These are phyloP conservation scores for Plodia interpunctella DNA, from an alignment of 1,140 invertebrate genomes.

Conservation along the genomic window DNA sequence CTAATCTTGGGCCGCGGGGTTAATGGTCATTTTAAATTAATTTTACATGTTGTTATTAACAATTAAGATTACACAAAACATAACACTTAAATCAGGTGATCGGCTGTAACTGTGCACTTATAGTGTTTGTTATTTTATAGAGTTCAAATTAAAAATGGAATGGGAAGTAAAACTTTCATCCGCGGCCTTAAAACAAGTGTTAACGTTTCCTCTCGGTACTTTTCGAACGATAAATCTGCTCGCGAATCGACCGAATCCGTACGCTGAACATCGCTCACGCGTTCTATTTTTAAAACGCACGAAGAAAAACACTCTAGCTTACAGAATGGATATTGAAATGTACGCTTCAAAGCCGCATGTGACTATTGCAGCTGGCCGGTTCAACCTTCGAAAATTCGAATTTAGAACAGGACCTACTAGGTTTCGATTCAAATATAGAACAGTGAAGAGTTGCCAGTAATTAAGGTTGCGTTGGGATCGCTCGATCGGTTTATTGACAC, in stretches of 20 bases:
- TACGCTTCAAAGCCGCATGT: conserved; percentile 19
- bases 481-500: conserved; percentile 67
- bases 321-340: conserved; percentile 46
- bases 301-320: conserved; percentile 50
- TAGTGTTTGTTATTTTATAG: conserved; percentile 40
- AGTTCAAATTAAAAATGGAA: conserved; percentile 61
- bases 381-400: conserved; percentile 35
- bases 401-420: conserved; percentile 44
- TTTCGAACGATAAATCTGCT: conserved; percentile 54
- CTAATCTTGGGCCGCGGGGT: conserved; percentile 40
- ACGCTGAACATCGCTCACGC: conserved; percentile 45
- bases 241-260: conserved; percentile 53
- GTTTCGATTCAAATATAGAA: conserved; percentile 44
- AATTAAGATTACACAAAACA: conserved; percentile 12
- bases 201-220: conserved; percentile 42
- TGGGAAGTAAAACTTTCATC: conserved; percentile 62
- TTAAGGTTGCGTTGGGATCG: conserved; percentile 43
- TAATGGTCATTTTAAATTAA: conserved; percentile 49
- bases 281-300: conserved; percentile 53
- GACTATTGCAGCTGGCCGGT: conserved; percentile 30
- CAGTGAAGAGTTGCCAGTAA: conserved; percentile 47
- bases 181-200: conserved; percentile 51
- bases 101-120: conserved; percentile 15
- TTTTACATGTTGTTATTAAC: conserved; percentile 23
- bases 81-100: conserved; percentile 20